Evolutionary conservation across 2,113 vertebrate genomes (phyloP).

Genomic region (Melanerpes aurifrons): DNA sequence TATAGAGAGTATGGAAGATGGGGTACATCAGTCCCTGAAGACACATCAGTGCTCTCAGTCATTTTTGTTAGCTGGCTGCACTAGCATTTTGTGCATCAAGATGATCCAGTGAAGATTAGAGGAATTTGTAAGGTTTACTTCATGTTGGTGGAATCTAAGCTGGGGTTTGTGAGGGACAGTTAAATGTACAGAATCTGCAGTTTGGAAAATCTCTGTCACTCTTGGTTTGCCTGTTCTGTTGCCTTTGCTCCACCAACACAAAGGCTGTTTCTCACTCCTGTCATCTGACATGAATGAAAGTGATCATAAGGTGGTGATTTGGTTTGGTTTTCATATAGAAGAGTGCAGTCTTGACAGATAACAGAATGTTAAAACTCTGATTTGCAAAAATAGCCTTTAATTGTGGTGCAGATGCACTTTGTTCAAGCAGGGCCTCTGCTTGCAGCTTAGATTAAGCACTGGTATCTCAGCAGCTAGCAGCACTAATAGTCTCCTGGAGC

Average conservation of each 20-base stretch:
- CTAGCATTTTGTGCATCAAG: neutral
- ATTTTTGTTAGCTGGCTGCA: neutral
- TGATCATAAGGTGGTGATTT: neutral
- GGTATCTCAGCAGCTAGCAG: neutral
- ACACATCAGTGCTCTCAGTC: neutral
- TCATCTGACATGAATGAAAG: neutral
- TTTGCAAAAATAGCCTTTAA: neutral
- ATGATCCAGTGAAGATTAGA: neutral
- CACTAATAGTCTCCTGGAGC: neutral
- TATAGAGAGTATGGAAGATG: neutral
- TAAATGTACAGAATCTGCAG: neutral
- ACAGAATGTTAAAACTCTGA: neutral
- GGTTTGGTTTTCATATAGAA: neutral
- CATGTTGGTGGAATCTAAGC: neutral
- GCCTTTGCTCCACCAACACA: neutral
- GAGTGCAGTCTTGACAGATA: neutral
- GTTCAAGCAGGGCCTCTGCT: neutral
- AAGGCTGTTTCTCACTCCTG: neutral
- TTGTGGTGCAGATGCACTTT: neutral
- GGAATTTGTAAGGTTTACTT: neutral
- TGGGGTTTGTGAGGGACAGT: neutral
- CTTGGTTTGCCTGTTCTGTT: neutral
- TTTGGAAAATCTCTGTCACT: neutral
- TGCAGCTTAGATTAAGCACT: neutral
- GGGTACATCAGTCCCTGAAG: neutral